Base-by-base conservation (phyloP, 1,140 invertebrate species). In the Pseudachorutes palmiensis region DNA sequence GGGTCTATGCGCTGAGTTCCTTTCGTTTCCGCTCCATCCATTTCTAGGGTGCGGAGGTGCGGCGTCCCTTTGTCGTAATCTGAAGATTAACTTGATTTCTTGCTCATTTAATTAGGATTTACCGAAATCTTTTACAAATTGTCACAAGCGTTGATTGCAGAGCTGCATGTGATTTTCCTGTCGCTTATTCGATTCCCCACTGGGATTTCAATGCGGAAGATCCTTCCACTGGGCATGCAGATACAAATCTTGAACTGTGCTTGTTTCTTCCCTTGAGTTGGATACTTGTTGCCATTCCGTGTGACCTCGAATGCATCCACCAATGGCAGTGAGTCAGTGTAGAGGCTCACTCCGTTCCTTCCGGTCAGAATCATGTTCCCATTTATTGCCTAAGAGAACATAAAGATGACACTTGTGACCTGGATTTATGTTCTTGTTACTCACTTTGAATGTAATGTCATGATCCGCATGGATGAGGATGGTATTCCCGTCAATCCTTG, bases 161-260 rank as follows among this genome's bases (percentile, higher is more conserved):
- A 59, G 64, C 71, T 69, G 51, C 72, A 73, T 1, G 67, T 69
- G 31, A 73, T 64, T 49, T 61, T 48, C 30, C 71, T 51, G 31
- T 63, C 12, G 36, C 22, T 29, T 33, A 63, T 12, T 9, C 62
- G 33, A 68, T 74, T 74, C 19, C 68, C 63, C 1, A 71, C 80
- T 16, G 83, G 82, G 1, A 88, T 83, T 0, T 86, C 84, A 2
- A 94, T 82, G 68, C 85, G 82, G 74, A 91, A 94, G 5, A 94
- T 76, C 74, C 87, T 89, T 0, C 90, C 91, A 67, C 86, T 82
- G 0, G 90, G 90, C 89, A 92, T 92, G 75, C 90, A 93, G 1
- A 92, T 85, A 69, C 90, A 94, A 1, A 94, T 80, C 79, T 92
- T 92, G 75, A 86, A 93, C 75, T 92, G 89, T 1, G 75, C 62